Percentiles rank a stretch among this genome's conserved stretches.
These are phyloP conservation scores for Sarotherodon lohbergeri DNA, from an alignment of 2,113 vertebrate genomes.

Conservation along the genomic window DNA sequence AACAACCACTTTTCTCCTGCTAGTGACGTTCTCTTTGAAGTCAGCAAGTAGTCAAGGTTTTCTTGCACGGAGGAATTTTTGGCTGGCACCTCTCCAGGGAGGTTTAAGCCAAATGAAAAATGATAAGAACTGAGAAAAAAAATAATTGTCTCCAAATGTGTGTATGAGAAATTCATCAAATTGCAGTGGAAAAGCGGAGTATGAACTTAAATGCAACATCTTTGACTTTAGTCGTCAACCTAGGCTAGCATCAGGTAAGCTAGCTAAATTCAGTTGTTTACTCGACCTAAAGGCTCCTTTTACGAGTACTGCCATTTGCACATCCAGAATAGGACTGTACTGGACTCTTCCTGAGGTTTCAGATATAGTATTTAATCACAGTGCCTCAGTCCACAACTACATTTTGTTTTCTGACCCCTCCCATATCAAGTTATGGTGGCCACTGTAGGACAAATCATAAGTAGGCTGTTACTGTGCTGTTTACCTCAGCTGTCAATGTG, in stretches of 20 bases:
- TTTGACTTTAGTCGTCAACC: background rate
- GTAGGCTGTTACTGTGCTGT: background rate
- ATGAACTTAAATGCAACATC: background rate
- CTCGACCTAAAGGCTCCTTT: background rate
- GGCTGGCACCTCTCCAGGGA: background rate
- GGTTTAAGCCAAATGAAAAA: background rate
- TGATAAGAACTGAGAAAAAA: background rate
- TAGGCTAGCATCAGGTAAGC: background rate
- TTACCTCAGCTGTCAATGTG: background rate
- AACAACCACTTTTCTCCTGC: background rate
- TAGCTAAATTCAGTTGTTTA: background rate
- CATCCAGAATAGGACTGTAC: background rate
- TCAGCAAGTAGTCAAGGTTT: background rate
- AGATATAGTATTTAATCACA: background rate
- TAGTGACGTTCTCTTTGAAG: constrained; percentile 7
- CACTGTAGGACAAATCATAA: background rate
- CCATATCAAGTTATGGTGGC: background rate
- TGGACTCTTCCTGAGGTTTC: background rate
- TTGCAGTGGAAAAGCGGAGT: background rate
- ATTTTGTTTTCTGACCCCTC: background rate
- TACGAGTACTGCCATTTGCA: background rate
- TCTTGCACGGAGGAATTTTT: background rate
- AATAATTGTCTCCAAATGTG: background rate
- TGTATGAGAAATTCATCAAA: background rate
- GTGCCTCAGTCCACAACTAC: background rate